Percentiles rank a stretch among this genome's conserved stretches.
These are phyloP conservation scores for Papilio helenus DNA, from an alignment of 1,140 invertebrate species.

Conservation along the genomic window DNA sequence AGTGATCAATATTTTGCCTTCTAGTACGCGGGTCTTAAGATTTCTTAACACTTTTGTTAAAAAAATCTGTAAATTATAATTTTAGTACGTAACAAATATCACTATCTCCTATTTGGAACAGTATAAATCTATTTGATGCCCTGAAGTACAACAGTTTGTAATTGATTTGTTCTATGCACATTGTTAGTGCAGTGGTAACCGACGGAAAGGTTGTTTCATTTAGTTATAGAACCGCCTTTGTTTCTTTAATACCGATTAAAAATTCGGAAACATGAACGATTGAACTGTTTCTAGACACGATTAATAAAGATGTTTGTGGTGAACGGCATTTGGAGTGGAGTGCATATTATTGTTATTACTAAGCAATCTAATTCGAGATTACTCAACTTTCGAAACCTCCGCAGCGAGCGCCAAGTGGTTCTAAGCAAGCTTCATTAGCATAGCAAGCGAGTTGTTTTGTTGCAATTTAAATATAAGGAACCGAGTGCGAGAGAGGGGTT, in stretches of 20 bases:
- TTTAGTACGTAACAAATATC: no score
- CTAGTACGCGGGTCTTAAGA: neutral
- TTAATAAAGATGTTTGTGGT: neutral
- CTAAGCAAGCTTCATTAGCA: slow-evolving; percentile 60
- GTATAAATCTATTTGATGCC: no score
- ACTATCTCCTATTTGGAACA: no score
- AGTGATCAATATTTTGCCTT: neutral
- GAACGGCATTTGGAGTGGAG: slow-evolving; percentile 36
- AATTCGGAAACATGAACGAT: neutral
- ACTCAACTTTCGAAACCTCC: slow-evolving; percentile 53
- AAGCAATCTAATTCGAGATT: slow-evolving; percentile 45
- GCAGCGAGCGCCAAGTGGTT: slow-evolving; percentile 46
- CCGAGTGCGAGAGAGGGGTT: slow-evolving; percentile 14
- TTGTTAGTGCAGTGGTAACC: no score
- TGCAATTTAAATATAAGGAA: slow-evolving; percentile 55
- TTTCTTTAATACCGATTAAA: neutral
- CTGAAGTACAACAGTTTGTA: no score
- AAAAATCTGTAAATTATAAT: no score
- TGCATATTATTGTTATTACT: slow-evolving; percentile 42
- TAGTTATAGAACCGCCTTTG: no score
- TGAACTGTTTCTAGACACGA: neutral
- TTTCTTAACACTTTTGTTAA: no score
- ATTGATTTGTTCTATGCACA: no score
- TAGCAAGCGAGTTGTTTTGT: slow-evolving; percentile 57
- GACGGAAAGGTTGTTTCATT: no score